Evolutionary conservation across 2,797 vertebrate genomes (phyloP), one percentile per base, ranked within the genome.

Genomic region (Hozukius guyotensis): DNA sequence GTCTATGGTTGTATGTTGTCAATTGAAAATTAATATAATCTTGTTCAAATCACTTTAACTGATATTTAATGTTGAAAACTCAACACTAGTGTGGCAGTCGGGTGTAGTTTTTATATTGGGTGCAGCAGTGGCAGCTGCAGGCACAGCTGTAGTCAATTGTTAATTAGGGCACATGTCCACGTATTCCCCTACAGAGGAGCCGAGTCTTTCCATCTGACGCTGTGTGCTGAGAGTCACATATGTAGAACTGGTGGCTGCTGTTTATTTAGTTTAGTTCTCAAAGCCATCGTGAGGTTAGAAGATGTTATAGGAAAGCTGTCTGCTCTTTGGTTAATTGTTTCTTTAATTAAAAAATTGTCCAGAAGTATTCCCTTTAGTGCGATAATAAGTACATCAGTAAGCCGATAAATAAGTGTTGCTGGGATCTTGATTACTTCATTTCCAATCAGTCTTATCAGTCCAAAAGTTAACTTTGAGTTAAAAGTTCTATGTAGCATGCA

Each of bases 111-210:
- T 27, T 22, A 22, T 59, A 11, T 22, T 10, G n/a, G 22, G 22
- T 46, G 62, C 67, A 74, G 75, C 69, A 27, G 68, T 32, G 56
- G 77, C 78, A 74, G 77, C 73, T 80, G 76, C 72, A 72, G 66
- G 52, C 61, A 56, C 80, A 72, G 65, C 77, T 86, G 81, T 7
- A 46, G 61, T 67, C 63, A 31, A 11, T 64, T 36, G 10, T 57
- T 57, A 56, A 87, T 84, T 77, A 82, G 75, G 25, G 12, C 75
- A 73, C 46, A 59, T 32, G 65, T 62, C 53, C 31, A 69, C 64
- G 62, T 25, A 4, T 20, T 25, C 57, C 53, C 55, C 62, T 16
- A 31, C 66, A 65, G 70, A 81, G 60, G 20, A 46, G 20, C n/a
- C 20, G 36, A 34, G 6, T 69, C 12, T 80, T 82, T 65, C 11